phyloP scores from a whole-genome alignment of 2,113 vertebrate genomes.

The Oncorhynchus masou region DNA sequence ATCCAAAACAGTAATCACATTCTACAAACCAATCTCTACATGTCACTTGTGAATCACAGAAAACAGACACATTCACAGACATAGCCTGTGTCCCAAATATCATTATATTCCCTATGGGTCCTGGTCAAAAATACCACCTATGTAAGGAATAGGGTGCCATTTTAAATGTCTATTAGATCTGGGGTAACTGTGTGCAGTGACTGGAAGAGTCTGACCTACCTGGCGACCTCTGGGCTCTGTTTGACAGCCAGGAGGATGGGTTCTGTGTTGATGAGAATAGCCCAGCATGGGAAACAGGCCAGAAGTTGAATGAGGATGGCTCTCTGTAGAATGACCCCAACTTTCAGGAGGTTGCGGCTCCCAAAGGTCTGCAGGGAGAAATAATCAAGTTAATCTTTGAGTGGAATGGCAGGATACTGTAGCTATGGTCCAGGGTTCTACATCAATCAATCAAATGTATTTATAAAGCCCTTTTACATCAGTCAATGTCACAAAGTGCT shows the following conservation, averaged over 20 bases:
- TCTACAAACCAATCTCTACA: not conserved
- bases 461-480: no score
- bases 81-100: no score
- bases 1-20: not conserved
- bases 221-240: constrained; percentile 83
- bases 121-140: no score
- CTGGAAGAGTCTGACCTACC: constrained; percentile 78
- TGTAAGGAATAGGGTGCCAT: no score
- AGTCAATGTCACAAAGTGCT: no score
- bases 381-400: not conserved
- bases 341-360: constrained; percentile 77
- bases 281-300: constrained; percentile 92
- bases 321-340: constrained; percentile 86
- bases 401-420: not conserved
- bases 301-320: constrained; percentile 81
- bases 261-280: constrained; percentile 88
- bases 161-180: no score
- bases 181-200: not conserved
- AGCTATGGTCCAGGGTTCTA: not conserved
- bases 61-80: no score
- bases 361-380: constrained; percentile 77
- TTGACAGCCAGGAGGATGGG: constrained; percentile 76
- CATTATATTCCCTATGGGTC: no score
- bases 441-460: no score
- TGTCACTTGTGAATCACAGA: not conserved